These are phyloP conservation scores for Rhogogaster chlorosoma DNA, from an alignment of 2,888 invertebrate species.

Conservation along the genomic window DNA sequence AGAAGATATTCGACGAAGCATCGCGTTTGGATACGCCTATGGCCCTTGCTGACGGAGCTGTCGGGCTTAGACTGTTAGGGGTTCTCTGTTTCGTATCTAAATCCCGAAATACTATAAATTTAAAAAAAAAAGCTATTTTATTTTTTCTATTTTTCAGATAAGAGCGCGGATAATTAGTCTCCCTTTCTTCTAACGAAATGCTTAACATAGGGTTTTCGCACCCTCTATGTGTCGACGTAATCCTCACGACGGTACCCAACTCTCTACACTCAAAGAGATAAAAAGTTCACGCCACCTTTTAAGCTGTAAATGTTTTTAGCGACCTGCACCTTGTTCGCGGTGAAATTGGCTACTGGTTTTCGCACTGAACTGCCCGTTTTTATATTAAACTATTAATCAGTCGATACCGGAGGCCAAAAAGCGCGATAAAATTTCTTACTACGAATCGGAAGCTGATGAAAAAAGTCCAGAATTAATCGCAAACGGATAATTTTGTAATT, in stretches of 20 bases:
- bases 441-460: background rate
- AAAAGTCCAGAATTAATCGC: background rate
- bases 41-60: constrained; percentile 44
- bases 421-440: background rate
- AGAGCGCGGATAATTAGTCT: background rate
- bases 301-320: background rate
- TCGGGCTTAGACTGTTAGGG: constrained; percentile 2
- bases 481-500: background rate
- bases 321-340: background rate
- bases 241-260: background rate
- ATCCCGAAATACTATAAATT: background rate
- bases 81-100: background rate
- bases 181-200: background rate
- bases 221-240: background rate
- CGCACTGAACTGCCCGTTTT: background rate
- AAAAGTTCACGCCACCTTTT: background rate
- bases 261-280: background rate
- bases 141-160: background rate
- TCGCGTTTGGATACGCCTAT: constrained; percentile 26
- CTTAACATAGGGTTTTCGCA: background rate
- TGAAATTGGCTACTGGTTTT: background rate
- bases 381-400: background rate
- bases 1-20: constrained; percentile 11
- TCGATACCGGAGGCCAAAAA: background rate
- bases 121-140: background rate